These are phyloP conservation scores for Spinus olivaceus DNA, from an alignment of 2,797 vertebrate genomes.

Conservation along the genomic window DNA sequence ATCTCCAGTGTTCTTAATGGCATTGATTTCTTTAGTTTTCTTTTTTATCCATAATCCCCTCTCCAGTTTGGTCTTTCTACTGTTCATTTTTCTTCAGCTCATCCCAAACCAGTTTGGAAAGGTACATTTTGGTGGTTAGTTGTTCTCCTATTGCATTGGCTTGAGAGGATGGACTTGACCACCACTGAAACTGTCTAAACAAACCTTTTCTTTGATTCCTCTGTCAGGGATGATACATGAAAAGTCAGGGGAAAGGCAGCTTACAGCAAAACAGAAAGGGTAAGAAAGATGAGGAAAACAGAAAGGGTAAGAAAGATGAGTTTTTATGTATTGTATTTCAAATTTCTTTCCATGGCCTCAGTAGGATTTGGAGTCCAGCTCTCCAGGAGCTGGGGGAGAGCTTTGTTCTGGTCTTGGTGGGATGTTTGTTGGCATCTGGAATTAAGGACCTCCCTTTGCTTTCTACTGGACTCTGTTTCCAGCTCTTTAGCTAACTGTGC, in stretches of 20 bases:
- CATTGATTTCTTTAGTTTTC: neutral
- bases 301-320: neutral
- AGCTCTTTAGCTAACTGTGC: neutral
- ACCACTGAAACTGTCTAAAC: neutral
- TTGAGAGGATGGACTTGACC: neutral
- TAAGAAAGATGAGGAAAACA: neutral
- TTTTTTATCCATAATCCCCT: neutral
- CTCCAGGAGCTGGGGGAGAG: neutral
- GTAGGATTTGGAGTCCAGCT: neutral
- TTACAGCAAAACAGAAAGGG: neutral
- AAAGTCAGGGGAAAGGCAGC: neutral
- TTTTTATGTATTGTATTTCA: neutral
- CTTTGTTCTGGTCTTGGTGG: neutral
- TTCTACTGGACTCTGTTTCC: fast-evolving
- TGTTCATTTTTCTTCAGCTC: neutral
- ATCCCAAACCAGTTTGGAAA: neutral
- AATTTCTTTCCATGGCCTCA: neutral
- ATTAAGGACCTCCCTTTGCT: neutral
- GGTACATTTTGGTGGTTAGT: neutral
- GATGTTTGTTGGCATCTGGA: neutral
- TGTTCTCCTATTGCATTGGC: neutral
- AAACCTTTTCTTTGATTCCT: neutral
- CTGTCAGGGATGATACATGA: neutral
- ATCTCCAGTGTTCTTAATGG: neutral
- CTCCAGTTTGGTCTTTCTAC: neutral